Base-by-base conservation (phyloP, 1,140 invertebrate genomes). In the Chrysopa pallens region DNA sequence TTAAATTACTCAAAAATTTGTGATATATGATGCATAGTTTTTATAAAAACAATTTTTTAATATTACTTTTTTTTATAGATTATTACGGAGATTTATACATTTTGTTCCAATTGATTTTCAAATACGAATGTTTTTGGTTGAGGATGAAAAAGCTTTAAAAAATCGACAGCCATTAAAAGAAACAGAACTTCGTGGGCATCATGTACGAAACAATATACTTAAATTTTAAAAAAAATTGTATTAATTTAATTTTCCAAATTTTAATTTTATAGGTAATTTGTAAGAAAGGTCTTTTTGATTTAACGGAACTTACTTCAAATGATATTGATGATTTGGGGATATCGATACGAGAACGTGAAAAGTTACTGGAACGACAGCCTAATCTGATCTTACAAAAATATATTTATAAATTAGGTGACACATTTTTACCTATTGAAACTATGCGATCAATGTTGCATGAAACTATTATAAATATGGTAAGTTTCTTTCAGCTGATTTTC, bases 231-330 rank as follows among this genome's bases (percentile, higher is more conserved):
- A 14, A 31, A 7, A 31, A 7, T 31, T 7, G 11, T 31, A 7
- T 33, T 33, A 4, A 2, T 11, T 33, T 12, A 33, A 33, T 33
- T 6, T 33, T 4, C 8, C 31, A 33, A 33, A 33, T 11, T 3
- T 23, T 39, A 9, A 2, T 41, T 6, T 41, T 41, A 4, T 17
- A 41, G 40, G 14, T 41, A 28, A 29, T 41, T 31, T 41, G 40
- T 31, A 28, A 29, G 9, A 29, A 31, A 33, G 40, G 40, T 8
- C 12, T 41, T 13, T 41, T 41, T 33, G 29, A 41, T 41, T 14
- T 41, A 41, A n/a, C 29, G 6, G 7, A 27, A 11, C 17, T 39
- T 4, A 39, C 9, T 29, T 11, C 27, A 9, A 28, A 27, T 17
- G 38, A 39, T 7, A 17, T 39, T 23, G 27, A 23, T 29, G 14